A percentile compares a stretch with the other conserved stretches of the same genome.
Conservation (phyloP, 1,140 invertebrate genomes). For the Drosophila pseudoobscura region DNA sequence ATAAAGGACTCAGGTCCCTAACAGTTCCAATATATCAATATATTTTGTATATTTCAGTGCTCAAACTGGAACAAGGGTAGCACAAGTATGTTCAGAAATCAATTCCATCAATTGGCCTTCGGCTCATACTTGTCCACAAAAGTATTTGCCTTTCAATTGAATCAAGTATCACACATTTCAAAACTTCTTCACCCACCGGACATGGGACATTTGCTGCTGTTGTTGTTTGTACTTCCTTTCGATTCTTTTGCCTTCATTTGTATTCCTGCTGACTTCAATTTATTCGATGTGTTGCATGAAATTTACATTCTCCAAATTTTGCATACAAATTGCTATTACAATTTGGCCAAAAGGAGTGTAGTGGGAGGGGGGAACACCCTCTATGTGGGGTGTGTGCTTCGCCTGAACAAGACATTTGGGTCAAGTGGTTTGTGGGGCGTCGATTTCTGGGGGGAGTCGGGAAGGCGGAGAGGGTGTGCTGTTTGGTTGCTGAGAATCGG, state of each 20-base stretch:
- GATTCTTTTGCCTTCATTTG: constrained; percentile 55
- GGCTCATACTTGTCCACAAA: background rate
- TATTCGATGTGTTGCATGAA: constrained; percentile 57
- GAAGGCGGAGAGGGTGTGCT: background rate
- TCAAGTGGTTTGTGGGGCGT: constrained; percentile 59
- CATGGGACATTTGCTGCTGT: constrained; percentile 30
- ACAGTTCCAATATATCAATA: too few relatives aligned
- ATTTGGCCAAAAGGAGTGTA: constrained; percentile 33
- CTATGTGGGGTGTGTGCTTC: constrained; percentile 1
- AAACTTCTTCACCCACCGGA: constrained; percentile 45
- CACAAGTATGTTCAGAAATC: background rate
- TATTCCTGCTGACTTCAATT: constrained; percentile 59
- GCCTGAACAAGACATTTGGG: constrained; percentile 54
- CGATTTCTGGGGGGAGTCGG: constrained; percentile 34
- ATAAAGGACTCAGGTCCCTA: too few relatives aligned
- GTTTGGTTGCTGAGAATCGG: constrained; percentile 32
- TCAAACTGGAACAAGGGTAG: background rate
- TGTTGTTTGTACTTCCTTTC: constrained; percentile 7
- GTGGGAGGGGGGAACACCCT: background rate
- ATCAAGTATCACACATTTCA: constrained; percentile 34
- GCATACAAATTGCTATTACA: constrained; percentile 77
- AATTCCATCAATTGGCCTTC: background rate
- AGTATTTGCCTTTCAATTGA: constrained; percentile 17
- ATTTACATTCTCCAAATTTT: constrained; percentile 72
- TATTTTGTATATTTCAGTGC: too few relatives aligned